Evolutionary conservation across 2,797 vertebrate species (phyloP).

Genomic region (Anguilla pacifica): DNA sequence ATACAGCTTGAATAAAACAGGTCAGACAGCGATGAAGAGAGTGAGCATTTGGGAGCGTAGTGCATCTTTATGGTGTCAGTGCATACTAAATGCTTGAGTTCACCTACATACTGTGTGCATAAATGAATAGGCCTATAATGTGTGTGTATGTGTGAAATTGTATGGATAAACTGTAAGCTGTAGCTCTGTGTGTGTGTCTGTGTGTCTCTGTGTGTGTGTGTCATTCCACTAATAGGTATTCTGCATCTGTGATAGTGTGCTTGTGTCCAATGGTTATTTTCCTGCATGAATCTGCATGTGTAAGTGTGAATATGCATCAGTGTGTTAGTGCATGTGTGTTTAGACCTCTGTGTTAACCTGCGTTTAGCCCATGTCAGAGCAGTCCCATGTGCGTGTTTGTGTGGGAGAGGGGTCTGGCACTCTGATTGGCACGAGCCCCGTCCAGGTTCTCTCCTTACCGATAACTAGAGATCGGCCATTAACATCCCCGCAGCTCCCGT

Average conservation of each 20-base stretch:
- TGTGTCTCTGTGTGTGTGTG: not conserved
- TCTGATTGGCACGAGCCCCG: not conserved
- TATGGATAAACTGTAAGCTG: not conserved
- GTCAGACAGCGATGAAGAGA: not conserved
- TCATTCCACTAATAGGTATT: not conserved
- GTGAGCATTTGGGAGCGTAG: not conserved
- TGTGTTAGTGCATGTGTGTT: not conserved
- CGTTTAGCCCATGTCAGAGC: not conserved
- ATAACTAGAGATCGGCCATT: not conserved
- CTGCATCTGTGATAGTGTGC: not conserved
- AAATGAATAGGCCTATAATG: not conserved
- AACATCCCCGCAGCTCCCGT: not conserved
- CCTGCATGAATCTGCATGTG: constrained; percentile 22
- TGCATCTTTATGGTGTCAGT: not conserved
- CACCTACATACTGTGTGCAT: not conserved
- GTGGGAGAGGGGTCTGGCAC: not conserved
- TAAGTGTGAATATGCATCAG: constrained; percentile 10
- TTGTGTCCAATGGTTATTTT: not conserved
- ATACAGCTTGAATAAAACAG: not conserved
- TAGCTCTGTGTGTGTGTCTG: constrained; percentile 26
- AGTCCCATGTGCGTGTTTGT: constrained; percentile 1
- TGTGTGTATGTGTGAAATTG: not conserved
- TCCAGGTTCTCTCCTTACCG: not conserved
- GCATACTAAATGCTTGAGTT: not conserved
- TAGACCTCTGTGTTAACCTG: not conserved